These are phyloP conservation scores for Dicrostonyx torquatus DNA, from an alignment of 2,797 vertebrate genomes.

Conservation along the genomic window DNA sequence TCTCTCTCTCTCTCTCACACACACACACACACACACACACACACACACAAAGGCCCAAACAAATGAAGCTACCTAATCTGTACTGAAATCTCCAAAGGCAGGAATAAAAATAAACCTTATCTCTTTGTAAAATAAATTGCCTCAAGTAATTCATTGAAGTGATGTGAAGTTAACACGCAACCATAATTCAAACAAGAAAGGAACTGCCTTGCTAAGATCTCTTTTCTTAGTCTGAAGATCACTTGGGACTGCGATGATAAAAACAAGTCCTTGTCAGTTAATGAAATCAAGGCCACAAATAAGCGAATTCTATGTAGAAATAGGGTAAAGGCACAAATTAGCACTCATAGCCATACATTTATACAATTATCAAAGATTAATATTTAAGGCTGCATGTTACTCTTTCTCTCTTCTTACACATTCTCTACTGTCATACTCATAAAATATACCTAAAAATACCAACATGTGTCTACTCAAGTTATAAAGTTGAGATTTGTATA, in stretches of 20 bases:
- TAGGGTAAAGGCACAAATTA: neutral
- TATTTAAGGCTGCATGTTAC: neutral
- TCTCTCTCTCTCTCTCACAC: neutral
- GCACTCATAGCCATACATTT: neutral
- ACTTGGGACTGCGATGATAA: constrained; percentile 23
- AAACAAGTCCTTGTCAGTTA: constrained; percentile 3
- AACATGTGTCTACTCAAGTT: constrained; percentile 21
- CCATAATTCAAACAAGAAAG: constrained; percentile 9
- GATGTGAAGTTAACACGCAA: neutral
- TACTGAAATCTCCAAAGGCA: neutral
- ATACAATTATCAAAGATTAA: neutral
- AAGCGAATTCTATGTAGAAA: constrained; percentile 7
- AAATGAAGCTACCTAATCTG: neutral
- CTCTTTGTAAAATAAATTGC: neutral
- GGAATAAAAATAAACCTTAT: neutral
- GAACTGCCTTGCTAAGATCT: neutral
- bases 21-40: neutral
- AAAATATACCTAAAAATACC: neutral
- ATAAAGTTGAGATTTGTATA: neutral
- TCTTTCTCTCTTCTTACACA: neutral
- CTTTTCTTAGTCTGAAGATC: constrained; percentile 37
- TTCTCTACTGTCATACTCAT: neutral
- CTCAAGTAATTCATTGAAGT: neutral
- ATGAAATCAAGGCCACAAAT: constrained; percentile 47
- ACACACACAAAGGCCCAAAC: neutral